These are phyloP conservation scores for Falco cherrug DNA, from an alignment of 2,797 vertebrate species.

Conservation along the genomic window DNA sequence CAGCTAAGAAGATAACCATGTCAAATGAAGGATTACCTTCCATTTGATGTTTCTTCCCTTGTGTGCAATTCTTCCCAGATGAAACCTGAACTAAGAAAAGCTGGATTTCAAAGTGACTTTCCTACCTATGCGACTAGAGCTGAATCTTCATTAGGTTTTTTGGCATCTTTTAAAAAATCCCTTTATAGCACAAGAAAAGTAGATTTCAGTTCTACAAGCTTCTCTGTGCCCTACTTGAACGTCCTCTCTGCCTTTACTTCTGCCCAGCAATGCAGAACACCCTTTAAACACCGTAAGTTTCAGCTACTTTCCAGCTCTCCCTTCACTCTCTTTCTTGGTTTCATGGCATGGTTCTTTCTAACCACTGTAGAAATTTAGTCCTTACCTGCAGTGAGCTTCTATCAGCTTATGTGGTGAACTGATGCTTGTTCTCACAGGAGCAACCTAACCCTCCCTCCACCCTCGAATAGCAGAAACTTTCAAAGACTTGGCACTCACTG, in stretches of 20 bases:
- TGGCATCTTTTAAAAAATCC: background rate
- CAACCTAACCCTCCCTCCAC: background rate
- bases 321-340: background rate
- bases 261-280: background rate
- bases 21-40: slow-evolving; percentile 47
- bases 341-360: background rate
- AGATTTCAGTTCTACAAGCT: background rate
- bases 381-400: background rate
- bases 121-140: background rate
- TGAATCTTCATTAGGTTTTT: background rate
- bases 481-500: background rate
- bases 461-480: background rate
- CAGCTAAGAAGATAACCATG: slow-evolving; percentile 30
- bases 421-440: background rate
- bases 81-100: slow-evolving; percentile 32
- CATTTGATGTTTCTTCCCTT: slow-evolving; percentile 35
- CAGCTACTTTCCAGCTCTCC: background rate
- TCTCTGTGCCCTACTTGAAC: background rate
- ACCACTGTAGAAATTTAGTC: background rate
- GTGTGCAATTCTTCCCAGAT: slow-evolving; percentile 8
- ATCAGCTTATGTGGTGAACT: background rate
- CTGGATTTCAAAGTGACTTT: slow-evolving; percentile 43
- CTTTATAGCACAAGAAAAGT: background rate
- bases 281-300: background rate
- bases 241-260: background rate